Conservation (phyloP, 2,888 invertebrate species). For the Drosophila fulvimacula region DNA sequence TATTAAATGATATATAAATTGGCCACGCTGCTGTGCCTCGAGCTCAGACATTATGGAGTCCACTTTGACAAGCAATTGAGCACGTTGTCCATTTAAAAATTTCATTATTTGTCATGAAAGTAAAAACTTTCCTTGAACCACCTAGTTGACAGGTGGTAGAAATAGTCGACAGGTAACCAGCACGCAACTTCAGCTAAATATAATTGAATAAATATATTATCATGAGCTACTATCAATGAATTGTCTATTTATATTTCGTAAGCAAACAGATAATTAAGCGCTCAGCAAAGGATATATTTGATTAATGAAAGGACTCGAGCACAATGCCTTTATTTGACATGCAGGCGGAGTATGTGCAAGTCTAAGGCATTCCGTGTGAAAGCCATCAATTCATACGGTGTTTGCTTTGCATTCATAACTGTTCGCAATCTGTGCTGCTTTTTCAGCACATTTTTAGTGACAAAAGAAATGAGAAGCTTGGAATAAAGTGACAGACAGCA, state of each 20-base stretch:
- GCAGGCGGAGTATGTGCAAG: not conserved
- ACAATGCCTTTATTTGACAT: not conserved
- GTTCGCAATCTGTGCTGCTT: conserved; percentile 2
- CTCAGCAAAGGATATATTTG: conserved; percentile 1
- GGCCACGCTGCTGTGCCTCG: not conserved
- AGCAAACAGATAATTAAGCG: conserved; percentile 3
- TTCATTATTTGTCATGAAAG: not conserved
- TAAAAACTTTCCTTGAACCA: not conserved
- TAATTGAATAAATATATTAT: not conserved
- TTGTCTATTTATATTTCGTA: not conserved
- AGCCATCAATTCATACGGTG: conserved; percentile 12
- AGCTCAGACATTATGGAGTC: not conserved
- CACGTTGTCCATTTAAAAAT: not conserved
- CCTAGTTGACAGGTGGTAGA: not conserved
- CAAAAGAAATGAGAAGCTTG: conserved; percentile 17
- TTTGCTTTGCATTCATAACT: conserved; percentile 23
- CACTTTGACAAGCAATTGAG: not conserved
- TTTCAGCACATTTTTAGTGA: conserved; percentile 11
- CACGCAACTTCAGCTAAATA: too few relatives aligned
- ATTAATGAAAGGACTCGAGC: not conserved
- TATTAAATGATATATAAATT: not conserved
- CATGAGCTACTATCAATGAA: not conserved
- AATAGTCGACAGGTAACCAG: too few relatives aligned
- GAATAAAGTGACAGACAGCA: conserved; percentile 24
- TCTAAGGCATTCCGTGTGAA: conserved; percentile 8